Base-by-base conservation (phyloP, 1,140 invertebrate species). In the Cotesia glomerata region DNA sequence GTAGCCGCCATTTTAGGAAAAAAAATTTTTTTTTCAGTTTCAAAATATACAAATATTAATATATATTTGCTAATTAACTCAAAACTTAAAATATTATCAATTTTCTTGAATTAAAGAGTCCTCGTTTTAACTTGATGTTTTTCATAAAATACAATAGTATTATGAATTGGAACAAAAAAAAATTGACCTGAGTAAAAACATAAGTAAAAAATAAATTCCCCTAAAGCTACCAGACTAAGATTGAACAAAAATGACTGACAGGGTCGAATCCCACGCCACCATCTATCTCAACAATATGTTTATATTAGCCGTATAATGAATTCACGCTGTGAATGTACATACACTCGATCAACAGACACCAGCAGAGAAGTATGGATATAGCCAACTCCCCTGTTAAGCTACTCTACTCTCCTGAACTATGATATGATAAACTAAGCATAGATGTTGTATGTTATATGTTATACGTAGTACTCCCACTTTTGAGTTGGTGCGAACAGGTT, bases 281-380 rank as follows among this genome's bases (percentile, higher is more conserved):
- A 64, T 61, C 2, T 63, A 39, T 45, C 49, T 14, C 32, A 32
- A 79, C 86, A 87, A 87, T 87, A 87, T 87, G 86, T 87, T 86
- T 87, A 84, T 82, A 87, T 86, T 86, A 86, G 81, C 61, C 77
- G 77, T 80, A 84, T 87, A 87, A 86, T 86, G 85, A 86, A 84
- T 85, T 84, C 81, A 81, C 78, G 74, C 73, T 79, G 76, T 34
- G 76, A 26, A 26, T 26, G 26, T 26, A 26, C 76, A 39, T 45
- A 68, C 35, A 36, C 14, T 49, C 45, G 61, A 32, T 11, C 45
- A 32, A 9, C 45, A 16, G 26, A 14, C 26, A 36, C 63, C 26
- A 39, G 11, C n/a, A 39, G 36, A n/a, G 26, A n/a, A 9, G 36
- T 35, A 49, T 36, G 9, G 13, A 39, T 39, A 14, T 11, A 65